phyloP scores from a whole-genome alignment of 2,113 vertebrate species.

The Formicarius rufipectus region DNA sequence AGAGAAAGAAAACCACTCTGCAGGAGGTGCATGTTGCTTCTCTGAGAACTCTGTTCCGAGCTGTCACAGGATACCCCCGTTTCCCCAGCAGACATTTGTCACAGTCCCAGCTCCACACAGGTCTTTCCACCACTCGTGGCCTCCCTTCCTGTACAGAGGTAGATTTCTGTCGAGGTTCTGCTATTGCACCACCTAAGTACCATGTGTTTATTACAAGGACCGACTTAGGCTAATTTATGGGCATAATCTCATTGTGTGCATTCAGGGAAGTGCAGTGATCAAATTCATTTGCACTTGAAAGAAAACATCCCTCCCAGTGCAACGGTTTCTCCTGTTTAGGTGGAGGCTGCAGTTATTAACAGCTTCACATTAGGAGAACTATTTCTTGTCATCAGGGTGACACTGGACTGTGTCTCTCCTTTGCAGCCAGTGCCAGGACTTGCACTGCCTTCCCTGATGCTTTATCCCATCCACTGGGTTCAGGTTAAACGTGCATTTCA shows the following conservation, averaged over 20 bases:
- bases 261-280: neutral
- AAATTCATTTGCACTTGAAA: neutral
- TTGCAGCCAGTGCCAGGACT: neutral
- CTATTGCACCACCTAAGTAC: neutral
- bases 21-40: neutral
- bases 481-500: neutral
- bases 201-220: neutral
- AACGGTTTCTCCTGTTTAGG: neutral
- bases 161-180: conserved; percentile 38
- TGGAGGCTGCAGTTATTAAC: neutral
- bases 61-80: neutral
- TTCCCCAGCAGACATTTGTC: neutral
- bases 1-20: neutral
- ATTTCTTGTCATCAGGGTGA: neutral
- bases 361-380: neutral
- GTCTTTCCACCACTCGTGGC: neutral
- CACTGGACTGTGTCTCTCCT: neutral
- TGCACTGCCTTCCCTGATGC: neutral
- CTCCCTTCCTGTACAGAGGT: conserved; percentile 40
- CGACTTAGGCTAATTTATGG: neutral
- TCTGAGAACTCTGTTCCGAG: neutral
- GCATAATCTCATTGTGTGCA: neutral
- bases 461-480: neutral
- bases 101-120: neutral
- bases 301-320: neutral